Evolutionary conservation across 2,888 invertebrate genomes (phyloP).

Genomic region (Geotrupes spiniger): DNA sequence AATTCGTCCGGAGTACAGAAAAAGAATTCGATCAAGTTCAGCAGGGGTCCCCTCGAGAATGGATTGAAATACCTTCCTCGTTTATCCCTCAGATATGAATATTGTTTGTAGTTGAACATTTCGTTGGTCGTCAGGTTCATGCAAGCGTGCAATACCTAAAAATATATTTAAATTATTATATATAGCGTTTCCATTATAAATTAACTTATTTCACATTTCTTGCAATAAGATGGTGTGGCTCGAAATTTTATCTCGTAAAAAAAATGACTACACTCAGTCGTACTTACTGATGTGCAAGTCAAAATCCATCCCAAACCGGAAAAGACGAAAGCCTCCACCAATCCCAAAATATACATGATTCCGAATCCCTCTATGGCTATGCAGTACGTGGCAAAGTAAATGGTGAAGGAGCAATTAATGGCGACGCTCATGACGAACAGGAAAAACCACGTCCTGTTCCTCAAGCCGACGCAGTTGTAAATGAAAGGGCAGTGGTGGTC

Average conservation of each 20-base stretch:
- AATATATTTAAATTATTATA: conserved; percentile 31
- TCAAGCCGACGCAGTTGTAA: conserved; percentile 89
- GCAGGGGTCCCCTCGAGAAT: conserved; percentile 82
- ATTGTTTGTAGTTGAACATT: conserved; percentile 90
- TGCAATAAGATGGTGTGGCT: too few relatives aligned
- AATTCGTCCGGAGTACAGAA: conserved; percentile 79
- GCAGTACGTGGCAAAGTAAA: conserved; percentile 84
- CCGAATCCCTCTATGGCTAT: conserved; percentile 83
- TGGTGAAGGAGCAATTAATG: conserved; percentile 82
- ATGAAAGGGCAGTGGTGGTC: conserved; percentile 96
- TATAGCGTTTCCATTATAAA: neutral
- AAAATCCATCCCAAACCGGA: conserved; percentile 85
- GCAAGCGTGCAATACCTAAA: conserved; percentile 88
- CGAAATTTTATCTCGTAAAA: too few relatives aligned
- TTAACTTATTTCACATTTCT: neutral
- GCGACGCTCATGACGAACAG: conserved; percentile 84
- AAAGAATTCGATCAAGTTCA: conserved; percentile 88
- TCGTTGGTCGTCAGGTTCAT: conserved; percentile 94
- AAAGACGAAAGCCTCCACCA: conserved; percentile 79
- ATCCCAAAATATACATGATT: conserved; percentile 76
- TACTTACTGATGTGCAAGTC: conserved; percentile 80
- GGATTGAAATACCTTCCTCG: conserved; percentile 87
- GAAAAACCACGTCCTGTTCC: conserved; percentile 92
- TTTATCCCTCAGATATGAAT: conserved; percentile 85
- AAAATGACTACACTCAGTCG: too few relatives aligned